phyloP scores from a whole-genome alignment of 2,888 invertebrate genomes.

The Pseudanteris insignis region DNA sequence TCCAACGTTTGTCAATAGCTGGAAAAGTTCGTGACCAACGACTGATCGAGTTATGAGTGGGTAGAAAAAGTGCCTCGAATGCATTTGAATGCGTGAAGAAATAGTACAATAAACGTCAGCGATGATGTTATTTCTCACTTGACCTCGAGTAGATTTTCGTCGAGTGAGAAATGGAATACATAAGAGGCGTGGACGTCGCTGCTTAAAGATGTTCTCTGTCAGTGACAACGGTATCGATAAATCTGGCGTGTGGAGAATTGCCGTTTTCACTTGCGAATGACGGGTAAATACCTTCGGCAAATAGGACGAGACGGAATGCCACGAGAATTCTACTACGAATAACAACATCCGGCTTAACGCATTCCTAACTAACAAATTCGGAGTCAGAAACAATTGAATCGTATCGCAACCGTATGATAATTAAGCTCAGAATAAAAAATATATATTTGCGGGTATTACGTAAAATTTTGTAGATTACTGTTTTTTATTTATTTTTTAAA shows the following conservation, averaged over 20 bases:
- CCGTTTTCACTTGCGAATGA: constrained; percentile 36
- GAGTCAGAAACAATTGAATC: too few species aligned
- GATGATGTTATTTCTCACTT: constrained; percentile 30
- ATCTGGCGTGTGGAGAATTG: constrained; percentile 39
- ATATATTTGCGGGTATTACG: too few species aligned
- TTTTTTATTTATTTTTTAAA: too few species aligned
- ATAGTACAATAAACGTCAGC: constrained; percentile 36
- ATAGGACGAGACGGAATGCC: constrained; percentile 18
- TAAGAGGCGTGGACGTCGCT: constrained; percentile 37
- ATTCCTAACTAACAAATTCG: constrained; percentile 8
- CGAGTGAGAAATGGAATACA: constrained; percentile 35
- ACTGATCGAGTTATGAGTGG: constrained; percentile 21
- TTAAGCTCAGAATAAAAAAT: too few species aligned
- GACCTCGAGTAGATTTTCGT: constrained; percentile 35
- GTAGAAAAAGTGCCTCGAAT: constrained; percentile 12
- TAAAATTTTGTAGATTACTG: too few species aligned
- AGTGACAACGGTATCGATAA: constrained; percentile 45
- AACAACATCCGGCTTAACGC: constrained; percentile 6
- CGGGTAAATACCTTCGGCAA: constrained; percentile 29
- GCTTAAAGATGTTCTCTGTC: constrained; percentile 38
- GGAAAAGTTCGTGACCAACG: constrained; percentile 22
- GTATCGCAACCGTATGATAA: too few species aligned
- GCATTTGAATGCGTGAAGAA: constrained; percentile 25
- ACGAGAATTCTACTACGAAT: constrained; percentile 18
- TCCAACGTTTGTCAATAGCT: constrained; percentile 4